These are phyloP conservation scores for Scolopax rusticola DNA, from an alignment of 2,797 vertebrate species.

Conservation along the genomic window DNA sequence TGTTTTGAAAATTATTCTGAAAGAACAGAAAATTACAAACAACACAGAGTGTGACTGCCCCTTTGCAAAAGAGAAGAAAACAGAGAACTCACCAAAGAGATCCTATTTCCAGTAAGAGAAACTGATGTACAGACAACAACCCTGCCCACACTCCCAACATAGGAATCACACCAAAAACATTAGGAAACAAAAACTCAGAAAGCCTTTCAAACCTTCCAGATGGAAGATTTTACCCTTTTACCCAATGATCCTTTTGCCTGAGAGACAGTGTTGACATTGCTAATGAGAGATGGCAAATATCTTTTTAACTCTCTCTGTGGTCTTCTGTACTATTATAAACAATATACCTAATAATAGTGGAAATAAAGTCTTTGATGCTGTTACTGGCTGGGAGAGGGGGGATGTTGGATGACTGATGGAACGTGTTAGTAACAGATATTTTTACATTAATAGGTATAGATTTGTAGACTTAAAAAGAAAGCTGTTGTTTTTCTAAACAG, in stretches of 20 bases:
- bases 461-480: not conserved
- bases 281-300: conserved; percentile 24
- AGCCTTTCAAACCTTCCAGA: conserved; percentile 19
- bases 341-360: not conserved
- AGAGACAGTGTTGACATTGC: conserved; percentile 5
- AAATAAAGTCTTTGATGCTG: conserved; percentile 28
- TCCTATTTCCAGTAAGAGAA: not conserved
- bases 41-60: conserved; percentile 36
- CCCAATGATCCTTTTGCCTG: not conserved
- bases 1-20: conserved; percentile 63
- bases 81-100: conserved; percentile 6
- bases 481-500: not conserved
- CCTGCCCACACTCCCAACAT: not conserved
- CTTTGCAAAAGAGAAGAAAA: conserved; percentile 28
- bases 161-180: not conserved
- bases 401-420: not conserved
- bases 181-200: not conserved
- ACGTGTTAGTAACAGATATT: not conserved
- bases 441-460: not conserved
- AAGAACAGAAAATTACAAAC: conserved; percentile 65
- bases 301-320: conserved; percentile 47
- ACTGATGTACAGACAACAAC: not conserved
- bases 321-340: conserved; percentile 33
- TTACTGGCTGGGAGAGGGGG: not conserved
- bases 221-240: conserved; percentile 15